Percentiles rank a stretch among this genome's conserved stretches.
These are phyloP conservation scores for Okapia johnstoni DNA, from an alignment of 2,113 vertebrate species.

Conservation along the genomic window DNA sequence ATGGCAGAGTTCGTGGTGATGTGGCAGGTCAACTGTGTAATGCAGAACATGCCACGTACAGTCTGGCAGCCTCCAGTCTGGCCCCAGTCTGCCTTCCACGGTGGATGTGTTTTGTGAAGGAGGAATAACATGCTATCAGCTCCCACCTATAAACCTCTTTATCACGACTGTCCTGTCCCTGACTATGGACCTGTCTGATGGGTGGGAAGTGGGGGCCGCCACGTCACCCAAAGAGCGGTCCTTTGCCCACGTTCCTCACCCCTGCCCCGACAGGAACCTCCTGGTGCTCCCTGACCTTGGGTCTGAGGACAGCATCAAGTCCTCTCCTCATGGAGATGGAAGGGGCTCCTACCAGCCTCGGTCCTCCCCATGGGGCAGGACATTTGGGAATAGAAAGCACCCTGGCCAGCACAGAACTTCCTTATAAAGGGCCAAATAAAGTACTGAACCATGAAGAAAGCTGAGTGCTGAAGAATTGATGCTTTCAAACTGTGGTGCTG, in stretches of 20 bases:
- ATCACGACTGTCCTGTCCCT: too few relatives aligned
- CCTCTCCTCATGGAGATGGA: neutral
- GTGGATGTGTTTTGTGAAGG: fast-evolving
- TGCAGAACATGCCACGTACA: fast-evolving
- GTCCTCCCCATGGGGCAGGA: fast-evolving
- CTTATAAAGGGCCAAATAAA: neutral
- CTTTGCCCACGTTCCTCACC: neutral
- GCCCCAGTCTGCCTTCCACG: neutral
- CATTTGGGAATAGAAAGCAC: fast-evolving
- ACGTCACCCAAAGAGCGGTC: neutral
- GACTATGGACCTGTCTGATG: fast-evolving
- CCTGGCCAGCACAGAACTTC: fast-evolving
- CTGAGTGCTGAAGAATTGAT: neutral
- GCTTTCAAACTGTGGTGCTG: neutral
- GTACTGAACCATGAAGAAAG: neutral
- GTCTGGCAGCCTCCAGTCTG: fast-evolving
- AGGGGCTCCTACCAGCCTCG: fast-evolving
- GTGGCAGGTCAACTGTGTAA: fast-evolving
- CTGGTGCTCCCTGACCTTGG: neutral
- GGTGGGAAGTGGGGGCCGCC: fast-evolving
- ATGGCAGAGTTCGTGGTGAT: fast-evolving
- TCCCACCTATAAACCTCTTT: fast-evolving
- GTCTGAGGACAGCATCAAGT: neutral
- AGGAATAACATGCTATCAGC: fast-evolving
- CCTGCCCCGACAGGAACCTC: fast-evolving